Conservation (phyloP, 2,113 vertebrate species). For the Oreamnos americanus region DNA sequence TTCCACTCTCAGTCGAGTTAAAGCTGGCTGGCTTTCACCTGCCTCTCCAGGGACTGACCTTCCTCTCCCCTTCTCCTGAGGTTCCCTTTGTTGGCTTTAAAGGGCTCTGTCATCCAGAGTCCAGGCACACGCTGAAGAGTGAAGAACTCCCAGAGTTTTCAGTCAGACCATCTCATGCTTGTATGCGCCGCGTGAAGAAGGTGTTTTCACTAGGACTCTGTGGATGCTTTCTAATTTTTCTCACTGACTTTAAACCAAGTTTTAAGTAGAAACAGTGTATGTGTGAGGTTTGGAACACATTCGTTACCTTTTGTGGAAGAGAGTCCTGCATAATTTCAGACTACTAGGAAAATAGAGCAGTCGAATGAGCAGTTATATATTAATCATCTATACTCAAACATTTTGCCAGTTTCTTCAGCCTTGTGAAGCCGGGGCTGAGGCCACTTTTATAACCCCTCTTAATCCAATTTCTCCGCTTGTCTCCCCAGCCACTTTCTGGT, state of each 20-base stretch:
- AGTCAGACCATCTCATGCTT: neutral
- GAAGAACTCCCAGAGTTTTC: neutral
- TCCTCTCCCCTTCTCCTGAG: neutral
- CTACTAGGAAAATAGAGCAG: neutral
- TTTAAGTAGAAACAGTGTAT: neutral
- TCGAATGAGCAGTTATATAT: neutral
- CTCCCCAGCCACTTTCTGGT: neutral
- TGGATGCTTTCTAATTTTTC: neutral
- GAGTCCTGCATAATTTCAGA: neutral
- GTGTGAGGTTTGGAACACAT: neutral
- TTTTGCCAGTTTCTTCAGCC: neutral
- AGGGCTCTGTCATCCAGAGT: neutral
- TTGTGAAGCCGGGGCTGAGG: neutral
- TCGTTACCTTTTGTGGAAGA: neutral
- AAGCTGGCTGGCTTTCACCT: conserved; percentile 56
- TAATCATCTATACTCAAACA: neutral
- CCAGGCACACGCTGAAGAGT: neutral
- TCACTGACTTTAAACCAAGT: neutral
- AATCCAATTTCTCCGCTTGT: neutral
- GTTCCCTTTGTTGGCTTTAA: conserved; percentile 28
- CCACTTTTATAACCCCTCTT: neutral
- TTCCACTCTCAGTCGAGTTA: conserved; percentile 62
- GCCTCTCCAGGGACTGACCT: conserved; percentile 65
- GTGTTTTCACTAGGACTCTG: neutral
- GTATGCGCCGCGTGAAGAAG: neutral